Base-by-base conservation (phyloP, 2,888 invertebrate genomes). In the Zootermopsis nevadensis region DNA sequence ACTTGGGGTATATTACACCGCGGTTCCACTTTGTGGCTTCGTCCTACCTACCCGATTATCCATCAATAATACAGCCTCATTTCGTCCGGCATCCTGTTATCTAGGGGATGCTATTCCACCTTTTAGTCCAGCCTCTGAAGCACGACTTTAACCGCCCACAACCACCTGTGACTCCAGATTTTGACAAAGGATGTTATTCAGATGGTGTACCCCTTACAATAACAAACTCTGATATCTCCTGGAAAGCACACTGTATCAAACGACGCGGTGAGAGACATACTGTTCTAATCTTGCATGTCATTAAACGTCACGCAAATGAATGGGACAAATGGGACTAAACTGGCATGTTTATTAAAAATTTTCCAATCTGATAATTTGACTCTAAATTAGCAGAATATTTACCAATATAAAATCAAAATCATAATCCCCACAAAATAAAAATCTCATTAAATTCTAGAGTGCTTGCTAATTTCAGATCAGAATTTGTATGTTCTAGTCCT, bases 31-130 rank as follows among this genome's bases (percentile, higher is more conserved):
- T 60, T n/a, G 60, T 27, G 60, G 60, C 60, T 60, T 10, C n/a
- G 27, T 27, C 76, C 76, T 76, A 38, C 42, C 42, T 76, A 48
- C 31, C 77, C 48, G 77, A 77, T 77, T 77, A 77, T 77, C 77
- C 77, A 53, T 77, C 77, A 77, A 77, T 77, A 77, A 77, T 42
- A 31, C 33, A 55, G 77, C 55, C 77, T 77, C 77, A 48, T 77
- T 77, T 77, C 53, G 53, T 55, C 77, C 55, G 31, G 69, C 77
- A 7, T 27, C n/a, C 76, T 76, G 48, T 76, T 42, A 76, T 76
- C 76, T 76, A 38, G 38, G 42, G 76, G 42, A 42, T 48, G 48
- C 30, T 74, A 74, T 74, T 72, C 38, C 27, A 27, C 38, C 38
- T 38, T 33, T 74, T 27, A 76, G 76, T 30, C 76, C 76, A 3